phyloP scores from a whole-genome alignment of 1,140 invertebrate genomes.

The Sminthurinus signatus region DNA sequence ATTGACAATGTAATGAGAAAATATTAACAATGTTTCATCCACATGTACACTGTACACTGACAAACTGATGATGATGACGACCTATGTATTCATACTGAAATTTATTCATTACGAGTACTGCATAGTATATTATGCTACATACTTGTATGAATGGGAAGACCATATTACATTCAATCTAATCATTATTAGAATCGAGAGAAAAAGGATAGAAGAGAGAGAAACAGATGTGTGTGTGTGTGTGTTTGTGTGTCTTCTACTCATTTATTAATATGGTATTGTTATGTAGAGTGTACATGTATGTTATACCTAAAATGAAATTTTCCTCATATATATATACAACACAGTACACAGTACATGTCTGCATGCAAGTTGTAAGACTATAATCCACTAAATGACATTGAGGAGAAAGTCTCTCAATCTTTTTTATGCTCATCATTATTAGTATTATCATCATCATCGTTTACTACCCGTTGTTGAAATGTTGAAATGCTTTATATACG shows the following conservation, averaged over 20 bases:
- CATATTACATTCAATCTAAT: conserved; percentile 5
- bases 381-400: conserved; percentile 9
- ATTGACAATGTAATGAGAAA: conserved; percentile 3
- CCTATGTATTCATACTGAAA: background rate
- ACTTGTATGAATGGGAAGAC: no score
- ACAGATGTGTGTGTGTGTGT: conserved; percentile 12
- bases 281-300: no score
- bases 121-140: no score
- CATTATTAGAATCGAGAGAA: no score
- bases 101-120: no score
- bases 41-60: background rate
- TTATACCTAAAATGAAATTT: no score
- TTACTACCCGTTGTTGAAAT: no score
- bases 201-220: no score
- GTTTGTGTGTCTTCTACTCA: background rate
- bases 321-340: no score
- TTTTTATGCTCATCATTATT: conserved; percentile 10
- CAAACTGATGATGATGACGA: background rate
- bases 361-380: background rate
- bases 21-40: conserved; percentile 2
- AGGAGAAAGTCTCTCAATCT: conserved; percentile 14
- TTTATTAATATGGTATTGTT: background rate
- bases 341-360: no score
- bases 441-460: no score
- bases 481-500: no score